A percentile compares a stretch with the other conserved stretches of the same genome.
Evolutionary conservation across 2,888 invertebrate species (phyloP).

Genomic region (Entomobrya multifasciata): DNA sequence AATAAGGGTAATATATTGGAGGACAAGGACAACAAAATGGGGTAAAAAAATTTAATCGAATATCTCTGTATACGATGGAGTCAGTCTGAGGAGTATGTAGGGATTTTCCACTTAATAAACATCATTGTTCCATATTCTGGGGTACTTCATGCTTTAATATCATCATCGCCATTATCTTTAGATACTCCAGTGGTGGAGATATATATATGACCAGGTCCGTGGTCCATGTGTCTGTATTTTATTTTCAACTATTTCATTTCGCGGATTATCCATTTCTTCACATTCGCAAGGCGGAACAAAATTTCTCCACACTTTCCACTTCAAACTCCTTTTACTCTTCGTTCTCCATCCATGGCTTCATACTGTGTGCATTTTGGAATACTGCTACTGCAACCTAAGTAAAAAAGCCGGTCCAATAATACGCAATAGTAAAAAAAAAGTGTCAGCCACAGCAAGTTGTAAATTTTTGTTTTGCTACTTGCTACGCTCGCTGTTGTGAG

Average conservation of each 20-base stretch:
- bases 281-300: conserved; percentile 1
- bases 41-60: background rate
- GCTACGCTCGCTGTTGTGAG: background rate
- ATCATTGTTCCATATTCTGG: too few relatives aligned
- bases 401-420: too few relatives aligned
- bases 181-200: too few relatives aligned
- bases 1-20: conserved; percentile 20
- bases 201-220: too few relatives aligned
- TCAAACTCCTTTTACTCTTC: too few relatives aligned
- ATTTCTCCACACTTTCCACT: background rate
- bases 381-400: background rate
- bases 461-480: conserved; percentile 33
- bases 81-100: too few relatives aligned
- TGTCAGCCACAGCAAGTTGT: conserved; percentile 48
- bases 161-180: too few relatives aligned
- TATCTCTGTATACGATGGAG: too few relatives aligned
- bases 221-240: too few relatives aligned
- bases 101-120: too few relatives aligned
- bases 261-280: conserved; percentile 34
- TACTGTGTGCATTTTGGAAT: background rate
- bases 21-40: conserved; percentile 1
- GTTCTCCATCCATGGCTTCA: conserved; percentile 30
- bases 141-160: too few relatives aligned
- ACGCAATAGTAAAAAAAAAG: conserved; percentile 16
- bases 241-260: conserved; percentile 16